These are phyloP conservation scores for Orchestes rusci DNA, from an alignment of 2,888 invertebrate species.

Conservation along the genomic window DNA sequence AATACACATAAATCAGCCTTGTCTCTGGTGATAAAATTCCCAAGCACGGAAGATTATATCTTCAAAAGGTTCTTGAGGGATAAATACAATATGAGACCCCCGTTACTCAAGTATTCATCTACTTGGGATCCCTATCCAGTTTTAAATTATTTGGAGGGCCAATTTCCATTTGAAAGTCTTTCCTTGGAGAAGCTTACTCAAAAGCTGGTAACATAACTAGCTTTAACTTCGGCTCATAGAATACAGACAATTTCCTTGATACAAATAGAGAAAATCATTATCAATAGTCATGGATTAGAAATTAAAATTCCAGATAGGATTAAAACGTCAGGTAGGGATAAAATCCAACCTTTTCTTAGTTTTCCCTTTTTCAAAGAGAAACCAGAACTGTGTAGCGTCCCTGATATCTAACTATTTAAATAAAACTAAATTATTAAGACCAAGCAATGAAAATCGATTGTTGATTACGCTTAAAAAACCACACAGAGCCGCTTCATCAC, in stretches of 20 bases:
- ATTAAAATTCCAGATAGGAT: slow-evolving; percentile 19
- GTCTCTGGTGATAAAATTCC: slow-evolving; percentile 2
- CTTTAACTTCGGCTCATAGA: slow-evolving; percentile 11
- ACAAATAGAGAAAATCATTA: slow-evolving; percentile 9
- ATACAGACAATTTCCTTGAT: slow-evolving; percentile 17
- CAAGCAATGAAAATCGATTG: slow-evolving; percentile 4
- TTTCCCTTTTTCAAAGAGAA: slow-evolving; percentile 7
- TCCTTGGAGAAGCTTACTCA: slow-evolving; percentile 10
- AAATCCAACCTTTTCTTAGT: slow-evolving; percentile 10
- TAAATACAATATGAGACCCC: slow-evolving; percentile 2
- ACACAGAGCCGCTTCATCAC: slow-evolving; percentile 5
- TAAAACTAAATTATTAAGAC: slow-evolving; percentile 4
- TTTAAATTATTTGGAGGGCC: slow-evolving; percentile 9
- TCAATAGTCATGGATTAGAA: slow-evolving; percentile 4
- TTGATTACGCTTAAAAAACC: slow-evolving; percentile 6
- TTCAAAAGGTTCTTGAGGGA: slow-evolving; percentile 1
- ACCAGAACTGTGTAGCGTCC: slow-evolving; percentile 8
- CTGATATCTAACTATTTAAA: slow-evolving; percentile 5
- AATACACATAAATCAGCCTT: slow-evolving; percentile 8
- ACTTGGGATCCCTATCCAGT: slow-evolving; percentile 6
- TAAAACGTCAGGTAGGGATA: slow-evolving; percentile 14
- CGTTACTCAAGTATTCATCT: slow-evolving; percentile 4
- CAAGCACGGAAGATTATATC: not conserved
- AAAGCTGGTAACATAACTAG: slow-evolving; percentile 14
- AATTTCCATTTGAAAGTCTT: slow-evolving; percentile 8